A percentile compares a stretch with the other conserved stretches of the same genome.
phyloP scores from a whole-genome alignment of 2,888 invertebrate genomes.

The Eupithecia vulgata region DNA sequence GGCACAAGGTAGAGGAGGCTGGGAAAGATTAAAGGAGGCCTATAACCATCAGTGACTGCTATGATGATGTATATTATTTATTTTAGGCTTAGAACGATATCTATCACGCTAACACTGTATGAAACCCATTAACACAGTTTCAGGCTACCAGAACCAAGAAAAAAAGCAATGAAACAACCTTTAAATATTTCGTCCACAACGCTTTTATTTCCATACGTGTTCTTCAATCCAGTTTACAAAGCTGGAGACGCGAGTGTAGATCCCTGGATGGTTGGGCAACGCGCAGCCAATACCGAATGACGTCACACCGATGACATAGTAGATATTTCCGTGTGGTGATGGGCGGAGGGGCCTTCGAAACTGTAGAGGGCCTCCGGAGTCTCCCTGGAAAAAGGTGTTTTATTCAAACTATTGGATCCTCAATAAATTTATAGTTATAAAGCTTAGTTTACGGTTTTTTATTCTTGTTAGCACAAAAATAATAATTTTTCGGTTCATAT shows the following conservation, averaged over 20 bases:
- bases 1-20: too few relatives aligned
- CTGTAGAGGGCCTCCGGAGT: constrained; percentile 88
- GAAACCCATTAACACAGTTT: not conserved
- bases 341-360: constrained; percentile 56
- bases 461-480: not conserved
- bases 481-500: too few relatives aligned
- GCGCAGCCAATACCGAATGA: constrained; percentile 69
- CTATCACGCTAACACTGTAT: not conserved
- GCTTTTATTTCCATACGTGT: constrained; percentile 60
- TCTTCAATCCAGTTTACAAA: constrained; percentile 70
- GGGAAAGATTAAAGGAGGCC: too few relatives aligned
- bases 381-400: constrained; percentile 78
- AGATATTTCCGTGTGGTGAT: constrained; percentile 51
- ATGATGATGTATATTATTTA: too few relatives aligned
- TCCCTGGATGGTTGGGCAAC: constrained; percentile 57
- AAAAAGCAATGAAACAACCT: not conserved
- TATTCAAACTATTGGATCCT: not conserved
- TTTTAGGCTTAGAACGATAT: too few relatives aligned
- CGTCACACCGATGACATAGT: constrained; percentile 66
- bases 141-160: not conserved
- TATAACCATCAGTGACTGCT: too few relatives aligned
- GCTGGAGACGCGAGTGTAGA: constrained; percentile 66
- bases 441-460: not conserved
- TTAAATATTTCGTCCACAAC: not conserved
- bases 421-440: not conserved